Percentiles rank a stretch among this genome's conserved stretches.
Conservation (phyloP, 2,888 invertebrate species). For the Hedychridium roseum region DNA sequence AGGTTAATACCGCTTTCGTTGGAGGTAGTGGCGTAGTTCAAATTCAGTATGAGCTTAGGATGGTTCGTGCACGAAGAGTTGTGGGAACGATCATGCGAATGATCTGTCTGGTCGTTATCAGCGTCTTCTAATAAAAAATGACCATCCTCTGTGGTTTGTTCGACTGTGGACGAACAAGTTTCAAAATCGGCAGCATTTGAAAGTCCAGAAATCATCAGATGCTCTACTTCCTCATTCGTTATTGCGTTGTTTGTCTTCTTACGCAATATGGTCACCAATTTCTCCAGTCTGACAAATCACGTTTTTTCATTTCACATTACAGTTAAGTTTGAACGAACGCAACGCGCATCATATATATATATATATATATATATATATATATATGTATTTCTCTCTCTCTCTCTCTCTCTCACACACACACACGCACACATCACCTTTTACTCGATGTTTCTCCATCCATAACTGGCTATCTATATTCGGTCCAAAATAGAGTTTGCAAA, state of each 20-base stretch:
- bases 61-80: slow-evolving; percentile 13
- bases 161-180: too few relatives aligned
- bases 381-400: neutral
- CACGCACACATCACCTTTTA: neutral
- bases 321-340: slow-evolving; percentile 15
- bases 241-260: slow-evolving; percentile 46
- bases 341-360: neutral
- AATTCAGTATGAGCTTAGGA: too few relatives aligned
- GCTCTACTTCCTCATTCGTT: slow-evolving; percentile 33
- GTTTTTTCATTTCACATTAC: slow-evolving; percentile 46
- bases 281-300: slow-evolving; percentile 61
- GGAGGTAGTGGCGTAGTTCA: slow-evolving; percentile 13
- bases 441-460: neutral
- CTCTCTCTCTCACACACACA: neutral
- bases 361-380: neutral
- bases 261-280: slow-evolving; percentile 55
- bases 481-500: slow-evolving; percentile 45
- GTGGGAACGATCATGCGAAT: too few relatives aligned
- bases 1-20: slow-evolving; percentile 36
- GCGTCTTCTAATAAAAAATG: too few relatives aligned
- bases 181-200: too few relatives aligned
- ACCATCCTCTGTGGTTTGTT: too few relatives aligned
- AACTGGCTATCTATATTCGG: slow-evolving; percentile 39
- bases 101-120: too few relatives aligned
- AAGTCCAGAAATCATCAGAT: too few relatives aligned